Evolutionary conservation across 2,797 vertebrate species (phyloP), one percentile per base, ranked within the genome.

Genomic region (Bradypus variegatus): DNA sequence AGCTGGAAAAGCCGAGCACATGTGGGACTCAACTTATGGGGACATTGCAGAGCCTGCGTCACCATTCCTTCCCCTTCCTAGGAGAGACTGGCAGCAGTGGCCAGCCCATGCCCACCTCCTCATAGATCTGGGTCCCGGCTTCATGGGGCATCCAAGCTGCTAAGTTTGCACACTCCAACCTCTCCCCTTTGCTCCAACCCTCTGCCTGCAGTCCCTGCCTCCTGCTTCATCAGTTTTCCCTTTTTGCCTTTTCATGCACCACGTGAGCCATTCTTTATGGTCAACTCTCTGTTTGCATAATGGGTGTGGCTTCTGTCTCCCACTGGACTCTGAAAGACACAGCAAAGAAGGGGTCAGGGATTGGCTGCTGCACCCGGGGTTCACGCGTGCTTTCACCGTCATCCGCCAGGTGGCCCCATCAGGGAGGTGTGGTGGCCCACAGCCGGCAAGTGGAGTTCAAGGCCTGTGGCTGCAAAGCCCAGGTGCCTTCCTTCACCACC

Each of bases 261-360:
- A 4, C 50, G 23, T 58, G 55, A 62, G 41, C 6, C 9, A 27
- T 45, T 85, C 60, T 41, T 86, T 33, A 38, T 21, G 25, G 41
- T 13, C 29, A 62, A 70, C 29, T 84, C n/a, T 80, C 50, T 45
- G 19, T 38, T 70, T 45, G 60, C 45, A 83, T 31, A 73, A 19
- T 69, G 55, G 33, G 48, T n/a, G 19, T 18, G 27, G 62, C 36
- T 29, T 41, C 90, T 38, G 50, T n/a, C 62, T 67, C 53, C 33
- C 8, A 27, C 58, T 5, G 29, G 25, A n/a, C 31, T 18, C 77
- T 38, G 13, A 3, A 18, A 50, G 64, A n/a, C 12, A 12, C 45
- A 3, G 21, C 0, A 5, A 58, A 67, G 41, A 25, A 0, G 6
- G 12, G 3, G 8, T 31, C 48, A 8, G 2, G n/a, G 33, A n/a